A percentile compares a stretch with the other conserved stretches of the same genome.
Conservation (phyloP, 2,888 invertebrate species). For the Euphydryas editha region DNA sequence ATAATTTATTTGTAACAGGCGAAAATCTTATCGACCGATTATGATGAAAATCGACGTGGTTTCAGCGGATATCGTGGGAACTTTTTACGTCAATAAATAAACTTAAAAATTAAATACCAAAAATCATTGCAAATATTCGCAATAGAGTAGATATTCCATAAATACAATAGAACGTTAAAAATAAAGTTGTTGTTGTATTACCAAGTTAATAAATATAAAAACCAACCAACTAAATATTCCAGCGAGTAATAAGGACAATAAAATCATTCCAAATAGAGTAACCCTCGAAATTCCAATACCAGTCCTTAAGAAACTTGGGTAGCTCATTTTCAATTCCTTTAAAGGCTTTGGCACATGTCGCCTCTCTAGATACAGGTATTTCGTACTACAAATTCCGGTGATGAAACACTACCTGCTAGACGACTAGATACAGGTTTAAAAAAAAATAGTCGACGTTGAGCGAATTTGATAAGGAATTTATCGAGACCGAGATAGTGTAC, state of each 20-base stretch:
- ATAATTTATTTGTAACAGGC: neutral
- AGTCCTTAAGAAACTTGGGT: conserved; percentile 58
- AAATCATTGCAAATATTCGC: no score
- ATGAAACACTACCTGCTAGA: conserved; percentile 41
- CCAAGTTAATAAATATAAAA: conserved; percentile 32
- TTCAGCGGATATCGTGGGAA: no score
- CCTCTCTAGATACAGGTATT: conserved; percentile 51
- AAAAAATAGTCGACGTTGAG: conserved; percentile 20
- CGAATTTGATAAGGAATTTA: conserved; percentile 27
- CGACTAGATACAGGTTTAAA: conserved; percentile 30
- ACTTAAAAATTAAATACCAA: conserved; percentile 14
- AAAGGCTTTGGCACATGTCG: conserved; percentile 66
- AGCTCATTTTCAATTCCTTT: conserved; percentile 57
- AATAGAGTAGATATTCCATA: neutral
- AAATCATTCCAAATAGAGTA: conserved; percentile 46
- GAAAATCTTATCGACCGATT: no score
- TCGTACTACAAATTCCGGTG: conserved; percentile 46
- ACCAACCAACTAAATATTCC: conserved; percentile 9
- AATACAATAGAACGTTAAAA: neutral
- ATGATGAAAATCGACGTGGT: no score
- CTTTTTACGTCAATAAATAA: conserved; percentile 14
- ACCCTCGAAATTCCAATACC: conserved; percentile 55
- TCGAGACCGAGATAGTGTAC: conserved; percentile 6
- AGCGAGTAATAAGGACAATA: conserved; percentile 41
- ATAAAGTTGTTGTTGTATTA: conserved; percentile 16